Conservation (phyloP, 2,888 invertebrate genomes). For the Epinotia ramella region DNA sequence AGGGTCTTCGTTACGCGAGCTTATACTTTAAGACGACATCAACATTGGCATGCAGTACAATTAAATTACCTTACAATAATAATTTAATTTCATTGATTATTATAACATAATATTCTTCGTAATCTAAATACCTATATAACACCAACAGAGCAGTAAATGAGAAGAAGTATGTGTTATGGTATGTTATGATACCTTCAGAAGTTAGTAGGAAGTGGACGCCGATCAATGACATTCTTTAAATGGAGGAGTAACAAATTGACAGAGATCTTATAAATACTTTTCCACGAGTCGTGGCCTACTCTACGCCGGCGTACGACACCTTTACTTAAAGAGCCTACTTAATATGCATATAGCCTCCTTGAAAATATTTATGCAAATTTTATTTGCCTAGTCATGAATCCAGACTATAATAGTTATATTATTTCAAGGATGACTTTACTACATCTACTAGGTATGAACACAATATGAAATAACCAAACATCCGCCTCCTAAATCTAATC, state of each 20-base stretch:
- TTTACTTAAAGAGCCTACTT: slow-evolving; percentile 22
- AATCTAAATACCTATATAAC: slow-evolving; percentile 20
- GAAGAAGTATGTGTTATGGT: background rate
- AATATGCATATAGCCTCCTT: slow-evolving; percentile 15
- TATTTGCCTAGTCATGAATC: slow-evolving; percentile 9
- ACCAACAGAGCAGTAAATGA: slow-evolving; percentile 8
- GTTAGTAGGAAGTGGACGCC: slow-evolving; percentile 6
- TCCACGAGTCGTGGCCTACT: slow-evolving; percentile 30
- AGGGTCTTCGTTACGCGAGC: slow-evolving; percentile 33
- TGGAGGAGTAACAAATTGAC: slow-evolving; percentile 26
- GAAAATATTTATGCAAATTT: slow-evolving; percentile 16
- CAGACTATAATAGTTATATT: slow-evolving; percentile 12
- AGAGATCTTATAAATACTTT: slow-evolving; percentile 18
- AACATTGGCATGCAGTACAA: slow-evolving; percentile 42
- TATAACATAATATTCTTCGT: slow-evolving; percentile 31
- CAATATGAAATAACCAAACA: slow-evolving; percentile 12
- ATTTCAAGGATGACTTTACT: slow-evolving; percentile 24
- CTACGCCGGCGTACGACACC: slow-evolving; percentile 21
- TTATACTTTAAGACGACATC: slow-evolving; percentile 37
- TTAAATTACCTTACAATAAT: slow-evolving; percentile 40
- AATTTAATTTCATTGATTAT: slow-evolving; percentile 32
- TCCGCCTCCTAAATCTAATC: slow-evolving; percentile 8
- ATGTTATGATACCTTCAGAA: slow-evolving; percentile 17
- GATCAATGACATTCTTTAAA: slow-evolving; percentile 4
- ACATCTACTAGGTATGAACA: slow-evolving; percentile 26